These are phyloP conservation scores for Passer montanus DNA, from an alignment of 2,113 vertebrate genomes.

Conservation along the genomic window DNA sequence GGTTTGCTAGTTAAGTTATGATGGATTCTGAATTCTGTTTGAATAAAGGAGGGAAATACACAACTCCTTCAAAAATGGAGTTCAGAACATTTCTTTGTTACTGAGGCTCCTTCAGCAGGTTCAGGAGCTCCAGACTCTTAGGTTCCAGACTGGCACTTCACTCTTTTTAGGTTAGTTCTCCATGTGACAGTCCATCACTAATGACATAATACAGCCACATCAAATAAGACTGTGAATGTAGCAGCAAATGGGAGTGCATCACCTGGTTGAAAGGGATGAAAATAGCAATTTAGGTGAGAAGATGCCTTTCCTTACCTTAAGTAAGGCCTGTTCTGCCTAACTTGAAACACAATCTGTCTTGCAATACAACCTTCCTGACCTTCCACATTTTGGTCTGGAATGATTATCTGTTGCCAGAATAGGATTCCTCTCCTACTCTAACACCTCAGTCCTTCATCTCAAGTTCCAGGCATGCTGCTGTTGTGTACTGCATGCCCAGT, in stretches of 20 bases:
- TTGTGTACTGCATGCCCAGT: not conserved
- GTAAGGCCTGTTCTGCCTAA: not conserved
- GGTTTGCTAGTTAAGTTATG: not conserved
- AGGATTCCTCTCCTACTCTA: constrained; percentile 22
- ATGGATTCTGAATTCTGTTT: not conserved
- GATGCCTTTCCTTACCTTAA: not conserved
- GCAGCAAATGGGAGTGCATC: not conserved
- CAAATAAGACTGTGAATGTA: not conserved
- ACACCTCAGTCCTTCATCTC: constrained; percentile 24
- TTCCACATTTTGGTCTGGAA: constrained; percentile 27
- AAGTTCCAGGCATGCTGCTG: constrained; percentile 23
- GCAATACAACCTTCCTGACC: constrained; percentile 57
- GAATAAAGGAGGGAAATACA: not conserved
- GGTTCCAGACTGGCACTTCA: not conserved
- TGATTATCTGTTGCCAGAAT: not conserved
- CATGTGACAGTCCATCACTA: not conserved
- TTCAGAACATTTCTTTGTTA: not conserved
- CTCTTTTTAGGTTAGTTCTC: not conserved
- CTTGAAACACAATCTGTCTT: constrained; percentile 10
- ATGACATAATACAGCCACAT: not conserved
- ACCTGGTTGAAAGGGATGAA: not conserved
- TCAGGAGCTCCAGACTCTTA: not conserved
- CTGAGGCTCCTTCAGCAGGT: not conserved
- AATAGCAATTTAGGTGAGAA: not conserved
- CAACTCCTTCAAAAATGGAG: not conserved